phyloP scores from a whole-genome alignment of 2,888 invertebrate genomes.

The Chrysolina oricalcia region DNA sequence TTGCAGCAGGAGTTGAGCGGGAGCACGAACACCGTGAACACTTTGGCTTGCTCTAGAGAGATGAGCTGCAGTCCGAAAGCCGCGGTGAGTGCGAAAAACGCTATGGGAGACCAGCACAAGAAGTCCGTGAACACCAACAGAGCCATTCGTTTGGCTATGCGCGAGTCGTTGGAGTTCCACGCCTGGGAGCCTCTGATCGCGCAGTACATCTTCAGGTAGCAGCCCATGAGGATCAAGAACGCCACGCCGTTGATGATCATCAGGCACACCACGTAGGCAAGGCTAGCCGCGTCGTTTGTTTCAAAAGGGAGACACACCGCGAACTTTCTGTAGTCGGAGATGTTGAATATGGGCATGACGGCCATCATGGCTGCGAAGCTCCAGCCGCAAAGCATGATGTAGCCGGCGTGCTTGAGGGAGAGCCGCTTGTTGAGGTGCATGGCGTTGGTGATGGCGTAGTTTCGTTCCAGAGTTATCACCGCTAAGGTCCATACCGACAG shows the following conservation, averaged over 20 bases:
- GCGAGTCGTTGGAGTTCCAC: constrained; percentile 97
- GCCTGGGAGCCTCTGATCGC: constrained; percentile 97
- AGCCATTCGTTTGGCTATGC: constrained; percentile 97
- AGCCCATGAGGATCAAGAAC: constrained; percentile 95
- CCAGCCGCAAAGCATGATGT: constrained; percentile 96
- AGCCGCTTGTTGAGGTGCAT: constrained; percentile 96
- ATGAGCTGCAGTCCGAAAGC: constrained; percentile 93
- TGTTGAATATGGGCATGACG: constrained; percentile 88
- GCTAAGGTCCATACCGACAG: constrained; percentile 96
- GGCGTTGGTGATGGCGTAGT: constrained; percentile 98
- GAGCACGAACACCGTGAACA: constrained; percentile 95
- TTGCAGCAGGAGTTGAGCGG: constrained; percentile 98
- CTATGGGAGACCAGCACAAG: constrained; percentile 98
- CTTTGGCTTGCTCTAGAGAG: constrained; percentile 95
- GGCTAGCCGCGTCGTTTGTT: constrained; percentile 82
- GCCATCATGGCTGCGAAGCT: constrained; percentile 91
- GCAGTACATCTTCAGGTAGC: constrained; percentile 98
- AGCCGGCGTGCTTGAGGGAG: constrained; percentile 92
- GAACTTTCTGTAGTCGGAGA: constrained; percentile 96
- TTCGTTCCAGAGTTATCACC: constrained; percentile 95
- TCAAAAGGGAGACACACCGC: constrained; percentile 98
- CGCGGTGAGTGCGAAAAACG: constrained; percentile 95
- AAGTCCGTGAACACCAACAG: constrained; percentile 97
- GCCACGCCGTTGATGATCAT: constrained; percentile 95
- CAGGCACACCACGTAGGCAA: constrained; percentile 91